Percentiles rank a stretch among this genome's conserved stretches.
Evolutionary conservation across 1,140 invertebrate genomes (phyloP).

Genomic region (Eciton burchellii): DNA sequence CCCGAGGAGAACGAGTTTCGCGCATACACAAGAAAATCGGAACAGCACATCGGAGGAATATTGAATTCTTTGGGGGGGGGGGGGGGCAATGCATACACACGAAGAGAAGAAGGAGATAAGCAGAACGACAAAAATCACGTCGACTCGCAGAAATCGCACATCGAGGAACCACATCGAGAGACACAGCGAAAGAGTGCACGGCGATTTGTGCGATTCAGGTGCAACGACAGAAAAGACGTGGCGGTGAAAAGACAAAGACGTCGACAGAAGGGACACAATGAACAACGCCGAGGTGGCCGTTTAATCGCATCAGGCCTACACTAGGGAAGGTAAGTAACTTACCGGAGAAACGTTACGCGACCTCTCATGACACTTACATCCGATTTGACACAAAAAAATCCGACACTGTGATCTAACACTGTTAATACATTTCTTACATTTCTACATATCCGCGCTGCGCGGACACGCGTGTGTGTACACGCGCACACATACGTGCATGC

Average conservation of each 20-base stretch:
- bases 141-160: slow-evolving; percentile 37
- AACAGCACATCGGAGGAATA: slow-evolving; percentile 14
- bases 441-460: too few relatives aligned
- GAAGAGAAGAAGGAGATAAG: not conserved
- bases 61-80: too few relatives aligned
- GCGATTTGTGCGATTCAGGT: slow-evolving; percentile 31
- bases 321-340: slow-evolving; percentile 2
- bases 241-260: slow-evolving; percentile 30
- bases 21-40: not conserved
- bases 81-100: not conserved
- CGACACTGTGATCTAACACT: too few relatives aligned
- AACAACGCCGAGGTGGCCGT: slow-evolving; percentile 13
- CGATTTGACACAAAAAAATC: too few relatives aligned
- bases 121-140: slow-evolving; percentile 30
- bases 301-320: slow-evolving; percentile 20
- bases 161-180: slow-evolving; percentile 46
- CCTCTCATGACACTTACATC: too few relatives aligned
- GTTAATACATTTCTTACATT: too few relatives aligned
- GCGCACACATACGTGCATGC: too few relatives aligned
- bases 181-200: slow-evolving; percentile 30
- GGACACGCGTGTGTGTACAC: too few relatives aligned
- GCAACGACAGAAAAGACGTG: slow-evolving; percentile 30
- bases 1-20: not conserved
- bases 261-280: not conserved
- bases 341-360: too few relatives aligned